Evolutionary conservation across 2,113 vertebrate genomes (phyloP), one percentile per base, ranked within the genome.

Genomic region (Apeltes quadracus): DNA sequence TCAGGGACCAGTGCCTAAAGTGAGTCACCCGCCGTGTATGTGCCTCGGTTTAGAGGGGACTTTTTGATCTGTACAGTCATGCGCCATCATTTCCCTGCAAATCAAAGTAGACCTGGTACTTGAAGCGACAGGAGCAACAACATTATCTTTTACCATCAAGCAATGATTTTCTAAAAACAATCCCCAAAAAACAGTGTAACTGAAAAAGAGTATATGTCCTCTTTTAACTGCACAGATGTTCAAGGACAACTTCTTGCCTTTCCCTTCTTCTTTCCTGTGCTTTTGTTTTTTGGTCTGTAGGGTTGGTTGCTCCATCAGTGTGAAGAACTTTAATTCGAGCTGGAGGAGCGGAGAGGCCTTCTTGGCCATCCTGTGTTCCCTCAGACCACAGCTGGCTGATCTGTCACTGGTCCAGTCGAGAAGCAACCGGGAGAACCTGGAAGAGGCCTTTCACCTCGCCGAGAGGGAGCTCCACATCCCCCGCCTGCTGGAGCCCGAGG

Each of bases 261-360:
- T 36, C 56, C 11, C 29, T 38, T 27, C 7, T 53, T 22, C 4
- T 32, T 12, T 23, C 15, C 18, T 23, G 23, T n/a, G 4, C 50
- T 53, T n/a, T 29, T 32, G 7, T 9, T 0, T 36, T 32, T 88
- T 56, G 3, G 1, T 8, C 44, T 69, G 10, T 8, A 98, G 96
- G 64, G 90, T 91, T 0, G 90, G 91, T 34, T 95, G 92, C 75
- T 76, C 72, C 41, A 46, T 96, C 77, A 91, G 4, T 14, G 88
- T 98, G 73, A 93, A 92, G 69, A 94, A 98, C 89, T 98, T 98
- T 75, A 96, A 95, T 82, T 93, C 94, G 25, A 96, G 96, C 89
- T 98, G 97, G 97, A 93, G 94, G 78, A 96, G 91, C 2, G 97
- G 97, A 1, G 83, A 94, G 79, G 94, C 94, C 2, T 98, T 98